phyloP scores from a whole-genome alignment of 2,797 vertebrate genomes.

The Thunnus albacares region DNA sequence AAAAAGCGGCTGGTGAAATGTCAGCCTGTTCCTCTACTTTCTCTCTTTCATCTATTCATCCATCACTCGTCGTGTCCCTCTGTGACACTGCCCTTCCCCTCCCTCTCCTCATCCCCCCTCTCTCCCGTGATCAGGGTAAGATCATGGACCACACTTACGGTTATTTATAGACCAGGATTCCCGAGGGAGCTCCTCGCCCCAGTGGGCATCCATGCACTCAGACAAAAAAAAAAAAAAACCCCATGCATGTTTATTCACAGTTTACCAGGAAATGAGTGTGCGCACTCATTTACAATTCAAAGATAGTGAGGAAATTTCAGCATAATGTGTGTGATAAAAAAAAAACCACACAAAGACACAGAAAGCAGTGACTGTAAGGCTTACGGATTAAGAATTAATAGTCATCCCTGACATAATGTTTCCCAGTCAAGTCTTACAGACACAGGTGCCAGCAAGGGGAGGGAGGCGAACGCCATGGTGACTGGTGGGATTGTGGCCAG shows the following conservation, averaged over 20 bases:
- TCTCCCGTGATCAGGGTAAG: conserved; percentile 45
- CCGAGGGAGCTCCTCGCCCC: conserved; percentile 67
- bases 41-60: conserved; percentile 45
- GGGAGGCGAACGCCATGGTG: conserved; percentile 70
- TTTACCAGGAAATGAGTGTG: conserved; percentile 10
- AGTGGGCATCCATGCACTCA: conserved; percentile 53
- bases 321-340: conserved; percentile 9
- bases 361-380: not conserved
- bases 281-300: conserved; percentile 8
- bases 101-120: conserved; percentile 8
- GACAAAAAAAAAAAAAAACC: conserved; percentile 29
- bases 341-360: not conserved
- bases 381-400: conserved; percentile 41
- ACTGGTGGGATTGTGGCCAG: conserved; percentile 58
- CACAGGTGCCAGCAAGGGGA: conserved; percentile 53
- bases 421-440: conserved; percentile 8
- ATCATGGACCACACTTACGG: conserved; percentile 72
- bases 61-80: conserved; percentile 40
- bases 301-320: not conserved
- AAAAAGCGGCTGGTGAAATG: conserved; percentile 40
- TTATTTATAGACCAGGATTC: conserved; percentile 79
- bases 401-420: conserved; percentile 39
- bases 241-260: conserved; percentile 45
- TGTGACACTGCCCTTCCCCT: conserved; percentile 8
- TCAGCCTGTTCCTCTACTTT: conserved; percentile 16